Base-by-base conservation (phyloP, 1,140 invertebrate species). In the Chironomus tepperi region DNA sequence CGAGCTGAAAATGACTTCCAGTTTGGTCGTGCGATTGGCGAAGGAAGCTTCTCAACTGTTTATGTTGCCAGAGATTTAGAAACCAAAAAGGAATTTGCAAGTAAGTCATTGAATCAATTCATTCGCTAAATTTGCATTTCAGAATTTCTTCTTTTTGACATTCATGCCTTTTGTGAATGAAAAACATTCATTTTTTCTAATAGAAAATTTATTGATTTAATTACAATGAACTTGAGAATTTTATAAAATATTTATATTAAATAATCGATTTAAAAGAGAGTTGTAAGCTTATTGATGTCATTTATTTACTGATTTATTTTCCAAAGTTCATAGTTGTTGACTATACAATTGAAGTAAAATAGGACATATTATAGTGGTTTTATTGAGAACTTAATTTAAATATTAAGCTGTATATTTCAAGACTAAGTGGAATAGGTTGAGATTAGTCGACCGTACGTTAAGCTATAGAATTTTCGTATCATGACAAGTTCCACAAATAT, bases 11-110 rank as follows among this genome's bases (percentile, higher is more conserved):
- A 90, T 78, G 96, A 98, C 83, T 98, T 94, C 82, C 92, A 95
- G 77, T 98, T 98, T 86, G 94, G 95, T 42, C 97, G 96, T 85
- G 87, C 95, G 74, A 93, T 98, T 78, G 97, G 96, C 75, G 95
- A 98, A 84, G 97, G 97, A 75, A 97, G 96, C 81, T 98, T 95
- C 83, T 97, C 96, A 76, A 96, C 93, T 70, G 97, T 98, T 74
- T 97, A 94, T 84, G 85, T 97, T 75, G 95, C 93, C 43, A 96
- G 95, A 83, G 95, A 98, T 83, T 91, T 97, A 73, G 91, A 93
- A 79, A 92, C 89, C 21, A 88, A 88, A 77, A 92, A 91, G 79
- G 94, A 97, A 85, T 96, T 91, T 90, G 97, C 96, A 84, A 97
- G 93, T 95, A 87, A 91, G 91, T 90, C n/a, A n/a, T n/a, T 75